phyloP scores from a whole-genome alignment of 2,113 vertebrate genomes.

The Solenodon paradoxus region DNA sequence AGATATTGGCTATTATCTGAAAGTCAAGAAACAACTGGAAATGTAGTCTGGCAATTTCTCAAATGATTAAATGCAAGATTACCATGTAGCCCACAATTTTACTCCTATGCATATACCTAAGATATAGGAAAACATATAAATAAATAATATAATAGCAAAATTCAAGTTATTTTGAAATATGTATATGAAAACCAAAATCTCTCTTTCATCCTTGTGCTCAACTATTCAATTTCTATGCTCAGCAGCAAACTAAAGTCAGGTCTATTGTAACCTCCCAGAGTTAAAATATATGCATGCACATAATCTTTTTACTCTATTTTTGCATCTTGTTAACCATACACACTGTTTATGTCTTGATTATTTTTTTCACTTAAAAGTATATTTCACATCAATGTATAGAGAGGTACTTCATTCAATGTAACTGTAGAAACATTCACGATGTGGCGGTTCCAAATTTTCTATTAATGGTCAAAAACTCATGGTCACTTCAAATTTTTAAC shows the following conservation, averaged over 20 bases:
- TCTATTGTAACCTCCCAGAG: background rate
- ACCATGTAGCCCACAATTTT: background rate
- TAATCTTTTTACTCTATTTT: background rate
- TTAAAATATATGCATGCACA: background rate
- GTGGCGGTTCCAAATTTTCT: background rate
- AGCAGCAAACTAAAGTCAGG: background rate
- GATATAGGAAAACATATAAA: background rate
- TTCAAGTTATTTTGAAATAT: background rate
- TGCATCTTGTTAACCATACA: too few relatives aligned
- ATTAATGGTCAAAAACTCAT: background rate
- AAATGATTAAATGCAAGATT: background rate
- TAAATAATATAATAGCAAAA: background rate
- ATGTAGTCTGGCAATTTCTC: background rate
- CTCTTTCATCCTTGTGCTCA: background rate
- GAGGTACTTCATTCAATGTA: background rate
- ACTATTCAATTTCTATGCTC: background rate
- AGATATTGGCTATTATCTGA: too few relatives aligned
- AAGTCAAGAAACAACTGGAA: too few relatives aligned
- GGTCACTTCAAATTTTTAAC: background rate
- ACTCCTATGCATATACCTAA: background rate
- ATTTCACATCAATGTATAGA: background rate
- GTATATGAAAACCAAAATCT: background rate
- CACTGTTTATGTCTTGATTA: background rate
- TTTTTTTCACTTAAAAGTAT: background rate
- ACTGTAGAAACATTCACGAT: background rate